Percentiles rank a stretch among this genome's conserved stretches.
Evolutionary conservation across 2,888 invertebrate genomes (phyloP).

Genomic region (Villa cingulata): DNA sequence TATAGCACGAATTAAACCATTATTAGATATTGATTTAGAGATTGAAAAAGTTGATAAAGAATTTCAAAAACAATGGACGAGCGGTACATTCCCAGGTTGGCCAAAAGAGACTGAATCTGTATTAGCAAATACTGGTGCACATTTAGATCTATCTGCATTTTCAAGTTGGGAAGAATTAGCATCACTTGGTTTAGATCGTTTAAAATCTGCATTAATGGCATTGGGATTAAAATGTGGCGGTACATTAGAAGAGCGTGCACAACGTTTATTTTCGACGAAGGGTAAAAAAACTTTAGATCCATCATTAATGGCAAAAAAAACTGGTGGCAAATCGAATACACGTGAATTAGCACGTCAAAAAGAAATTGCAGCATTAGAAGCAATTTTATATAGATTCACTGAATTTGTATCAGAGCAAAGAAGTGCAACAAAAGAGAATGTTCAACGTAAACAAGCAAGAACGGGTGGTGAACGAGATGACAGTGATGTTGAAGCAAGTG

Average conservation of each 20-base stretch:
- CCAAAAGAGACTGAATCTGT: conserved; percentile 91
- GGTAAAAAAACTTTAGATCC: conserved; percentile 88
- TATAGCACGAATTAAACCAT: conserved; percentile 68
- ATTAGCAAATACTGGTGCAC: conserved; percentile 86
- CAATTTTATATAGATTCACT: conserved; percentile 77
- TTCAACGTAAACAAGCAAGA: conserved; percentile 93
- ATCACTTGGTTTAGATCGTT: conserved; percentile 87
- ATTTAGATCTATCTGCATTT: conserved; percentile 95
- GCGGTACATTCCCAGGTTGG: conserved; percentile 89
- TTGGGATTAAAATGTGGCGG: conserved; percentile 96
- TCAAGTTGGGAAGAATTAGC: conserved; percentile 95
- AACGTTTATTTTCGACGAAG: conserved; percentile 89
- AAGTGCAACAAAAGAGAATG: conserved; percentile 90
- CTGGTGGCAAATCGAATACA: conserved; percentile 43
- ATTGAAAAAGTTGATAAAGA: conserved; percentile 63
- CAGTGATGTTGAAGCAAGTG: conserved; percentile 80
- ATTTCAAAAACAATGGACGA: conserved; percentile 77
- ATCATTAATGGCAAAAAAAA: conserved; percentile 75
- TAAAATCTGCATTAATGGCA: conserved; percentile 95
- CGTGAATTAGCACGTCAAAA: conserved; percentile 57
- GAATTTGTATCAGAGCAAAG: conserved; percentile 76
- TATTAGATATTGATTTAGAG: conserved; percentile 69
- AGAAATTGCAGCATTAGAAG: conserved; percentile 78
- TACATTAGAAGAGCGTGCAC: conserved; percentile 92
- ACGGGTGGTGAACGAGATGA: conserved; percentile 88